Percentiles rank a stretch among this genome's conserved stretches.
These are phyloP conservation scores for Cynaeus angustus DNA, from an alignment of 2,888 invertebrate species.

Conservation along the genomic window DNA sequence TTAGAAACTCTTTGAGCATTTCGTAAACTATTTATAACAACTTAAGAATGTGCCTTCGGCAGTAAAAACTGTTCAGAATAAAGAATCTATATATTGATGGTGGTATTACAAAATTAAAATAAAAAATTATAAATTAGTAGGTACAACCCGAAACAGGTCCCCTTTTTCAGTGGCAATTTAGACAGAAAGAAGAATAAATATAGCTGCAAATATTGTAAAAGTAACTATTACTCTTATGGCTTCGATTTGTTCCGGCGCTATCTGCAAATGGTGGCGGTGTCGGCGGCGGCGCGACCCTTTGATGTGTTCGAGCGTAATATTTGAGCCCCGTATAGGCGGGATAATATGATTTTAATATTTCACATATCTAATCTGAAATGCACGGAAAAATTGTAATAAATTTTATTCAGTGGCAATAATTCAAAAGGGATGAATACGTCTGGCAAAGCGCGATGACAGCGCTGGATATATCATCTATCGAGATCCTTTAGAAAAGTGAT, in stretches of 20 bases:
- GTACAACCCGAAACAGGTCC: no score
- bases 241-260: slow-evolving; percentile 9
- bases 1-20: no score
- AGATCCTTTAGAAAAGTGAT: slow-evolving; percentile 66
- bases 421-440: slow-evolving; percentile 70
- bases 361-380: slow-evolving; percentile 69
- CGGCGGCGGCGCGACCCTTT: slow-evolving; percentile 39
- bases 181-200: no score
- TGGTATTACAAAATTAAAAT: no score
- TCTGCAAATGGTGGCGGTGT: slow-evolving; percentile 39
- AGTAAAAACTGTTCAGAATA: no score
- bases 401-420: slow-evolving; percentile 69
- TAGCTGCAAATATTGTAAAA: no score
- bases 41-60: no score
- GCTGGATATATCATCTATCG: slow-evolving; percentile 70
- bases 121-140: no score
- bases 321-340: slow-evolving; percentile 47
- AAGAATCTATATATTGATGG: no score
- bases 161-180: no score
- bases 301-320: slow-evolving; percentile 44
- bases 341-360: slow-evolving; percentile 69
- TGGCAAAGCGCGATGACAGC: slow-evolving; percentile 67
- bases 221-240: background rate
- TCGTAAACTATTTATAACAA: no score
- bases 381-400: slow-evolving; percentile 68